Evolutionary conservation across 2,113 vertebrate species (phyloP), one percentile per base, ranked within the genome.

Genomic region (Neolamprologus falcicula): DNA sequence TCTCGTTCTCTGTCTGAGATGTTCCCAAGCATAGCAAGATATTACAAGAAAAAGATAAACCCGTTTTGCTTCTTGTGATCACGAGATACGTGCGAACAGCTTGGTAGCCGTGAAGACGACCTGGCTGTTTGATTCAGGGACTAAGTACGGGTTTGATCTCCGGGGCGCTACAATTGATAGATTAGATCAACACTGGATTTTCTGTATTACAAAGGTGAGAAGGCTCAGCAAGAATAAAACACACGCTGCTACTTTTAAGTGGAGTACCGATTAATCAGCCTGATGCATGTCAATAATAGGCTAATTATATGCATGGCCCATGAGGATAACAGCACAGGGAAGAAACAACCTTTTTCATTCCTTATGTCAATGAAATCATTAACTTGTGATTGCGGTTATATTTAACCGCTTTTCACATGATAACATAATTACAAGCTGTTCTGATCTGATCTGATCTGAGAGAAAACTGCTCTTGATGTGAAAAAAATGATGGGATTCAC

Each of bases 81-180:
- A 50, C 2, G 16, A 76, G 0, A 47, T 47, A 11, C 0, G 14
- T 50, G 45, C 7, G 0, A 0, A 50, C 6, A 31, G 45, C 71
- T 78, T 4, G 42, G 45, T 4, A 31, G 10, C 73, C 7, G 17
- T 52, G 73, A 78, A 78, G 0, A 50, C 2, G 2, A 78, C 71
- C 24, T 31, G 42, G 71, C 6, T 31, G 71, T 50, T 78, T 78
- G 10, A 19, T 78, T 50, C 16, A 19, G 24, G 42, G 40, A 76
- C 7, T 76, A 28, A 76, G 42, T 7, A 7, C 16, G 7, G 24
- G 1, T 5, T 76, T 50, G 9, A 5, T 47, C 6, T 50, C 40
- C 4, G 9, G 42, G 42, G n/a, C 2, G 13, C 66, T 4, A 24
- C 3, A 26, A 19, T 31, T 50, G 9, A 52, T 50, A 12, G 24